phyloP scores from a whole-genome alignment of 2,113 vertebrate genomes.

The Entelurus aequoreus region DNA sequence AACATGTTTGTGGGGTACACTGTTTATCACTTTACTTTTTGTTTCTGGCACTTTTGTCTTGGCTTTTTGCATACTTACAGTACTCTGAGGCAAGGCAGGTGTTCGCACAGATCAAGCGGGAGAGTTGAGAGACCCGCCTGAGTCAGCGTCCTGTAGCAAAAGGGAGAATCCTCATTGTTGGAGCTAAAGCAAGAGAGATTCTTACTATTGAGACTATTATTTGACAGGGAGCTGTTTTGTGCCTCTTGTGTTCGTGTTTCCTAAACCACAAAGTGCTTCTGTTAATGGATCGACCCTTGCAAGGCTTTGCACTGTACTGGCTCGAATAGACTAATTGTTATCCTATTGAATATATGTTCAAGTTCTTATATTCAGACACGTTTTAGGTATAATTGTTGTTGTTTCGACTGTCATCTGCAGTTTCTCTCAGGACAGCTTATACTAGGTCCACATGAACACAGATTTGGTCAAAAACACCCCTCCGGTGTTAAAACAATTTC shows the following conservation, averaged over 20 bases:
- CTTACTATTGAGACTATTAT: slow-evolving; percentile 31
- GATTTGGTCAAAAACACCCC: too few relatives aligned
- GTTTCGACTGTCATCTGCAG: too few relatives aligned
- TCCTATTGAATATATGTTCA: too few relatives aligned
- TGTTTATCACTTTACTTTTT: background rate
- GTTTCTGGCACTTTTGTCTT: background rate
- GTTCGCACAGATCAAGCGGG: slow-evolving; percentile 84
- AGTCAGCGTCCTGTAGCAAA: slow-evolving; percentile 80
- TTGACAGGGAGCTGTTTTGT: slow-evolving; percentile 37
- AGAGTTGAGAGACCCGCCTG: slow-evolving; percentile 81
- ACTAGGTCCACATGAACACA: too few relatives aligned
- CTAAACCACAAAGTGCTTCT: background rate
- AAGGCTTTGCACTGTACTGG: too few relatives aligned
- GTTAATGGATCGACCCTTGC: background rate
- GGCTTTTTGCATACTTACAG: slow-evolving; percentile 79
- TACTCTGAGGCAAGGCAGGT: slow-evolving; percentile 84
- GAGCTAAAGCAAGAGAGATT: slow-evolving; percentile 44
- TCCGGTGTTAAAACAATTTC: too few relatives aligned
- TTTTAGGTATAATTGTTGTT: too few relatives aligned
- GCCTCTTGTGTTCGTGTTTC: background rate
- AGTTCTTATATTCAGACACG: too few relatives aligned
- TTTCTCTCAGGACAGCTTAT: too few relatives aligned
- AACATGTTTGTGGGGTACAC: slow-evolving; percentile 17
- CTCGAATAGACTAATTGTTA: too few relatives aligned
- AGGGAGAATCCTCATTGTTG: slow-evolving; percentile 44